Conservation (phyloP, 1,140 invertebrate species). For the Zaprionus vittiger region DNA sequence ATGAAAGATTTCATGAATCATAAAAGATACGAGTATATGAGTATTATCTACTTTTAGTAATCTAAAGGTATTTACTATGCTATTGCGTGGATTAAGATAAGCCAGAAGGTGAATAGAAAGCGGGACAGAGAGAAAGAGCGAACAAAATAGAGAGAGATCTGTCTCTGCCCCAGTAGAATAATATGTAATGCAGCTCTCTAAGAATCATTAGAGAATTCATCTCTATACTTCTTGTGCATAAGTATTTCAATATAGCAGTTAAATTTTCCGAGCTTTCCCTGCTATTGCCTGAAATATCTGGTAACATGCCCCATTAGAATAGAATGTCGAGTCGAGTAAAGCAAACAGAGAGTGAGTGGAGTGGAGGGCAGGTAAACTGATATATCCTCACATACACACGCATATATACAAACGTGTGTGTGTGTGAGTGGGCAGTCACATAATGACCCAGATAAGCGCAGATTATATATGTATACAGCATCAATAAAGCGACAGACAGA, state of each 20-base stretch:
- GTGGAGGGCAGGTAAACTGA: constrained; percentile 6
- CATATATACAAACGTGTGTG: not conserved
- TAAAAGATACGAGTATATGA: not conserved
- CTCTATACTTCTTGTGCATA: no score
- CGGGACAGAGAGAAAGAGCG: not conserved
- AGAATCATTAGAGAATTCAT: no score
- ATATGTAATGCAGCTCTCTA: no score
- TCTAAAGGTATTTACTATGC: not conserved
- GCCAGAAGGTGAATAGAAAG: not conserved
- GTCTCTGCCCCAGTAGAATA: no score
- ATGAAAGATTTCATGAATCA: not conserved
- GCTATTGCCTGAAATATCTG: no score
- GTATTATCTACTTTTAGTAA: not conserved
- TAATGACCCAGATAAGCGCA: constrained; percentile 62
- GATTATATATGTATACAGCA: constrained; percentile 52
- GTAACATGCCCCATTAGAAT: no score
- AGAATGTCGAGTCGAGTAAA: not conserved
- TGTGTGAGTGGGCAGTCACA: constrained; percentile 27
- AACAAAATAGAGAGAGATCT: no score
- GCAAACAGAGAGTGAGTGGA: not conserved
- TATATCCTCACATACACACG: constrained; percentile 1
- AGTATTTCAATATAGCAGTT: no score
- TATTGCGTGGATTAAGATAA: not conserved
- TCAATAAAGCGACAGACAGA: constrained; percentile 37
- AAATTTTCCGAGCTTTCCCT: no score